These are phyloP conservation scores for Nemotelus nigrinus DNA, from an alignment of 2,888 invertebrate genomes.

Conservation along the genomic window DNA sequence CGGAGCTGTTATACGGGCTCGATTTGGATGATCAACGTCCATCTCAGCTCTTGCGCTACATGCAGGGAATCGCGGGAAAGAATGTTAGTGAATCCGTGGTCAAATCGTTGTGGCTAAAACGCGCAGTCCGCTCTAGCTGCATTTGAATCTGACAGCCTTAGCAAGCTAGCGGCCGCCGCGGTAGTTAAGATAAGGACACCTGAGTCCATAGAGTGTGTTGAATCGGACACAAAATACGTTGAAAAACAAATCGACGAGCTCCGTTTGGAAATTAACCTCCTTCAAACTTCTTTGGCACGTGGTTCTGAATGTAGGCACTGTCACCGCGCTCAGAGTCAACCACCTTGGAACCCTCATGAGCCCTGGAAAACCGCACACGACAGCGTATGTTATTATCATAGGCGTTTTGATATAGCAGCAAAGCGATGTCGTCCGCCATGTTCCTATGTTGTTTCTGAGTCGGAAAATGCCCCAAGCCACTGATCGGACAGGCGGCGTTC, in stretches of 20 bases:
- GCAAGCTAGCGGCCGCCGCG: background rate
- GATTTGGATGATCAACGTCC: background rate
- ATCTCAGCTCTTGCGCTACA: conserved; percentile 3
- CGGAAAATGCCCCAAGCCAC: conserved; percentile 10
- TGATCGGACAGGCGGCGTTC: background rate
- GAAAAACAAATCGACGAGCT: conserved; percentile 1
- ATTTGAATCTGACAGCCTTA: background rate
- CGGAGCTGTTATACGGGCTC: background rate
- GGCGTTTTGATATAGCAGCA: conserved; percentile 5
- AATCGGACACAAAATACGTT: background rate
- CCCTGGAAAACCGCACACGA: too few relatives aligned
- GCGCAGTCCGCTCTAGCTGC: background rate
- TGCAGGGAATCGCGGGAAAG: background rate
- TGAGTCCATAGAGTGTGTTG: background rate
- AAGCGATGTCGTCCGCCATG: conserved; percentile 8
- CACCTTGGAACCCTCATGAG: too few relatives aligned
- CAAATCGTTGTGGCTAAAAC: background rate
- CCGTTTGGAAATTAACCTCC: background rate
- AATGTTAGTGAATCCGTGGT: background rate
- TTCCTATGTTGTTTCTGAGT: background rate
- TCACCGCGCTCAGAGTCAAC: too few relatives aligned
- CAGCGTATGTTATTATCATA: background rate
- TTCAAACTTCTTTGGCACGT: background rate
- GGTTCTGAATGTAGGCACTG: too few relatives aligned
- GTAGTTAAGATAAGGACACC: background rate